phyloP scores from a whole-genome alignment of 1,140 invertebrate species.

The Potamilus streckersoni region DNA sequence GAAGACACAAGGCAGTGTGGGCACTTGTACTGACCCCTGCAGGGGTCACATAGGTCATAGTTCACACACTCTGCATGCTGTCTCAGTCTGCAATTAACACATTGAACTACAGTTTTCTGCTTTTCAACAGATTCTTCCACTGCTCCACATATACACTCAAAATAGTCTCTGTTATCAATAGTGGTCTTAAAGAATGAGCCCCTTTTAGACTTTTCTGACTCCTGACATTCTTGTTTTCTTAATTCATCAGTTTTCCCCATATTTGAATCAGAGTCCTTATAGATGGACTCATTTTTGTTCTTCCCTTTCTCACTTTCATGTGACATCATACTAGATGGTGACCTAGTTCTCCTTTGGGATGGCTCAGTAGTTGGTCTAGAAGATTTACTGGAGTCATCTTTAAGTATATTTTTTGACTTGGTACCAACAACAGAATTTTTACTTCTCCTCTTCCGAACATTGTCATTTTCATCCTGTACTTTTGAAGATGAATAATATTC shows the following conservation, averaged over 20 bases:
- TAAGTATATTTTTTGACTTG: no score
- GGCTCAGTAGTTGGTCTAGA: no score
- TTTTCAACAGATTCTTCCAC: slow-evolving; percentile 2
- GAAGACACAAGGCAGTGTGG: slow-evolving; percentile 75
- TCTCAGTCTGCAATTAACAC: slow-evolving; percentile 71
- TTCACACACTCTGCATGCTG: slow-evolving; percentile 77
- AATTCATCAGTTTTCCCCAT: background rate
- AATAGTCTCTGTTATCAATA: slow-evolving; percentile 35
- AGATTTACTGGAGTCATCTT: no score
- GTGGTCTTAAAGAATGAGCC: slow-evolving; percentile 1
- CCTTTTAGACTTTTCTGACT: background rate
- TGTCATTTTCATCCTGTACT: no score
- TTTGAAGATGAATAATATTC: no score
- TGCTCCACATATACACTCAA: slow-evolving; percentile 63
- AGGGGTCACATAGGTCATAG: slow-evolving; percentile 66
- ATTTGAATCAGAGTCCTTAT: slow-evolving; percentile 2
- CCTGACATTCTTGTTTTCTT: background rate
- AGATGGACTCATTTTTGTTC: background rate
- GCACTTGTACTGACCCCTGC: slow-evolving; percentile 71
- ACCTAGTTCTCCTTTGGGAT: background rate
- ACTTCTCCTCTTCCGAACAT: no score
- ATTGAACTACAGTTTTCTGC: slow-evolving; percentile 62
- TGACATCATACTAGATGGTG: background rate
- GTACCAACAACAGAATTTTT: no score
- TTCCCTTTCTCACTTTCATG: background rate